These are phyloP conservation scores for Clinocottus analis DNA, from an alignment of 2,113 vertebrate species.

Conservation along the genomic window DNA sequence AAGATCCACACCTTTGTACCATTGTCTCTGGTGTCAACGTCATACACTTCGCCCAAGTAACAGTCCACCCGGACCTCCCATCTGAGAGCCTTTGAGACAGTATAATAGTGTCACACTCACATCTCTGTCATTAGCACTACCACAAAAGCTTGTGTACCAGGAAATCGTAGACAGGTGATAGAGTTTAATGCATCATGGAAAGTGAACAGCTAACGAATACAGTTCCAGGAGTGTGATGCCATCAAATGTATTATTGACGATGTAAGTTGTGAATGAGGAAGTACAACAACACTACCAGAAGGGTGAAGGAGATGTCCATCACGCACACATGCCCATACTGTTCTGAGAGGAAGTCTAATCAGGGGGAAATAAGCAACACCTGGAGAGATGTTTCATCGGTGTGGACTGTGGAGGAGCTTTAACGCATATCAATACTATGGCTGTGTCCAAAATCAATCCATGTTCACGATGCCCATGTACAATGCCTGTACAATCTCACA, in stretches of 20 bases:
- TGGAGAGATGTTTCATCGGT: not conserved
- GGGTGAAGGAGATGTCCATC: not conserved
- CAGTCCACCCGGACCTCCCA: not conserved
- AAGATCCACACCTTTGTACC: constrained; percentile 6
- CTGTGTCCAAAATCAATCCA: not conserved
- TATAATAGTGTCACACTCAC: not conserved
- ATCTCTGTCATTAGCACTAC: no score
- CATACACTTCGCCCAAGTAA: not conserved
- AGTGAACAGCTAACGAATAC: not conserved
- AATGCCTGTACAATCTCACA: not conserved
- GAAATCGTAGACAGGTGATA: not conserved
- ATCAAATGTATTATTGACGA: not conserved
- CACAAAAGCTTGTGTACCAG: not conserved
- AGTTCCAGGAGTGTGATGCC: not conserved
- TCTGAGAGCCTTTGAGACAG: not conserved
- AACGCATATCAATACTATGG: not conserved
- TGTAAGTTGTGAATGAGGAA: not conserved
- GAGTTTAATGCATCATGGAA: not conserved
- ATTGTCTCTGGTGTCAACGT: not conserved
- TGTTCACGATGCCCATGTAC: not conserved
- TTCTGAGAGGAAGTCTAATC: not conserved
- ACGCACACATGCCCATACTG: not conserved
- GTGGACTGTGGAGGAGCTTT: not conserved
- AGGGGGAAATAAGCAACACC: no score
- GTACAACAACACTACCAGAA: not conserved